Conservation (phyloP, 2,113 vertebrate species). For the Actenoides hombroni region DNA sequence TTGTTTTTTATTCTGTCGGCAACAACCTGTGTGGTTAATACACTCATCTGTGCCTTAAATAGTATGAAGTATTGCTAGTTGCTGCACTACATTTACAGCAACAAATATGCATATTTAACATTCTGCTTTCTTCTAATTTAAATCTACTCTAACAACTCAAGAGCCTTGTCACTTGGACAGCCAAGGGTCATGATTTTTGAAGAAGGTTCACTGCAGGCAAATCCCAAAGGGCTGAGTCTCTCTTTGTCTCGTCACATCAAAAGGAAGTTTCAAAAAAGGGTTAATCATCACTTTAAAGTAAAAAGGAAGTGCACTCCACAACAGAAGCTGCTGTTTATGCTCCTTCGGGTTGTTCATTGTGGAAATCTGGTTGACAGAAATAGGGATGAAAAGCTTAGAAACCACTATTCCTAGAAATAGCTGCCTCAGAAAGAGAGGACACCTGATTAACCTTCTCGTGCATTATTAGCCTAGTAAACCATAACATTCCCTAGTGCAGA, state of each 20-base stretch:
- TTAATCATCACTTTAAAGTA: not conserved
- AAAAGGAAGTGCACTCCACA: not conserved
- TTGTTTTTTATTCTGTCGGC: not conserved
- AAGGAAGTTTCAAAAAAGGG: conserved; percentile 33
- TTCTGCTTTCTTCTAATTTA: not conserved
- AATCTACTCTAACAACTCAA: conserved; percentile 2
- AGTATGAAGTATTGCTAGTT: not conserved
- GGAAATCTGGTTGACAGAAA: conserved; percentile 19
- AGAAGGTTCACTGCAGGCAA: conserved; percentile 9
- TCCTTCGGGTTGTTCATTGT: conserved; percentile 4
- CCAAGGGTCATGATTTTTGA: conserved; percentile 4
- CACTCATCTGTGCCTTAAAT: not conserved
- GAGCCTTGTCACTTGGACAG: not conserved
- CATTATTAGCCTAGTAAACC: not conserved
- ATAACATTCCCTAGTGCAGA: not conserved
- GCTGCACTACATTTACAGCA: not conserved
- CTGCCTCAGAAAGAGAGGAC: not conserved
- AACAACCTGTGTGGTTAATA: not conserved
- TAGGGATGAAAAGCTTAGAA: conserved; percentile 32
- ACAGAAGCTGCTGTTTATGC: conserved; percentile 39
- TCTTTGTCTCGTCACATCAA: conserved; percentile 14
- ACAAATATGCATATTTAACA: not conserved
- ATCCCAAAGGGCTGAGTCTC: not conserved
- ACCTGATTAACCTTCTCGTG: not conserved
- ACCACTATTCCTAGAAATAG: not conserved